These are phyloP conservation scores for Synergus japonicus DNA, from an alignment of 2,888 invertebrate species.

Conservation along the genomic window DNA sequence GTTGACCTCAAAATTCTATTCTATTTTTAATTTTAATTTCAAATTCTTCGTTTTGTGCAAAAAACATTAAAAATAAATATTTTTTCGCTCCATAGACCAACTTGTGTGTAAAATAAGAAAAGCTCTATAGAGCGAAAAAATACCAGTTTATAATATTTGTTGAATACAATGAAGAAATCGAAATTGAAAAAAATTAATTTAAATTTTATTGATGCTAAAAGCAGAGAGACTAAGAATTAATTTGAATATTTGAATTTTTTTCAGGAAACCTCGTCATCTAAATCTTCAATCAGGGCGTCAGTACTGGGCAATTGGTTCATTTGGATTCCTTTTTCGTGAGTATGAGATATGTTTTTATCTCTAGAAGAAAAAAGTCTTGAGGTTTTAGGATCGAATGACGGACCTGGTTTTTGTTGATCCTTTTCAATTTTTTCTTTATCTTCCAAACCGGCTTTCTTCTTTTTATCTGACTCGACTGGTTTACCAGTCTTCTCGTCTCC, in stretches of 20 bases:
- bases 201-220: background rate
- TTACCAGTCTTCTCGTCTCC: slow-evolving; percentile 38
- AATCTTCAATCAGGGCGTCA: slow-evolving; percentile 57
- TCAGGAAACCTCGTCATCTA: slow-evolving; percentile 58
- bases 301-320: slow-evolving; percentile 62
- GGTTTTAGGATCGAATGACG: background rate
- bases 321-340: slow-evolving; percentile 56
- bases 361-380: background rate
- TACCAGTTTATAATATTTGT: no score
- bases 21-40: no score
- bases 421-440: slow-evolving; percentile 10
- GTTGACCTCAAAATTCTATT: background rate
- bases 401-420: slow-evolving; percentile 37
- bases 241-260: slow-evolving; percentile 16
- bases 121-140: no score
- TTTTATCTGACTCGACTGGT: slow-evolving; percentile 16
- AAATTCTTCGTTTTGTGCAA: no score
- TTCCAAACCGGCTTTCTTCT: background rate
- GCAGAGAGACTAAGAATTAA: background rate
- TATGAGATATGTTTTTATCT: background rate
- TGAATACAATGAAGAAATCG: no score
- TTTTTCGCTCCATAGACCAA: no score
- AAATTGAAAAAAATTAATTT: background rate
- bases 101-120: no score
- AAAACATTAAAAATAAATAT: no score